These are phyloP conservation scores for Manis javanica DNA, from an alignment of 2,797 vertebrate genomes.

Conservation along the genomic window DNA sequence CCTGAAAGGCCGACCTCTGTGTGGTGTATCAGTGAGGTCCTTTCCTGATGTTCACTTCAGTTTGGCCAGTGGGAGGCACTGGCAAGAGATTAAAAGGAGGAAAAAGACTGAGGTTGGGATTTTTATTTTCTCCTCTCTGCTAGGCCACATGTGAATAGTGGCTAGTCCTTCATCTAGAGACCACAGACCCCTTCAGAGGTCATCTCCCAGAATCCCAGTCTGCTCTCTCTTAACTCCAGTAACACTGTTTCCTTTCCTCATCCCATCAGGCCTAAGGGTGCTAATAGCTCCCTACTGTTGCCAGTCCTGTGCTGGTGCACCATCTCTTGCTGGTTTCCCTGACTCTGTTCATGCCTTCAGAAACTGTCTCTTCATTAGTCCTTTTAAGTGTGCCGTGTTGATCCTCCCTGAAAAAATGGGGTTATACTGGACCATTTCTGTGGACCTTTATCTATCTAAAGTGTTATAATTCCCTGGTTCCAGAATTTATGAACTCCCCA, in stretches of 20 bases:
- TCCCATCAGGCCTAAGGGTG: neutral
- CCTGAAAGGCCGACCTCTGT: neutral
- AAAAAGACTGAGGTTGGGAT: neutral
- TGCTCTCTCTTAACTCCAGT: neutral
- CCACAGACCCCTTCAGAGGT: neutral
- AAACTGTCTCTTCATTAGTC: neutral
- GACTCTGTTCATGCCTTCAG: neutral
- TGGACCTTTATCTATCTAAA: neutral
- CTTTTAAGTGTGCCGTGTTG: neutral
- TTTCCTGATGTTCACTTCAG: neutral
- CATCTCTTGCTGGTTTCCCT: neutral
- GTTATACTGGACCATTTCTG: neutral
- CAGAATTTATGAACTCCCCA: neutral
- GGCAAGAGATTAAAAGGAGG: neutral
- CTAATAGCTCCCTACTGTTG: neutral
- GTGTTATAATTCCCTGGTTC: neutral
- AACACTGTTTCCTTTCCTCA: neutral
- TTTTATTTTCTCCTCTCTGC: neutral
- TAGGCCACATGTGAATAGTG: neutral
- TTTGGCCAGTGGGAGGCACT: neutral
- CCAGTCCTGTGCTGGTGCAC: fast-evolving
- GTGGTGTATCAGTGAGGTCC: neutral
- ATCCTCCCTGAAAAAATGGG: neutral
- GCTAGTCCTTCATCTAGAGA: neutral
- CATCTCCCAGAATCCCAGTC: neutral